Conservation (phyloP, 1,140 invertebrate species). For the Idris sp. region DNA sequence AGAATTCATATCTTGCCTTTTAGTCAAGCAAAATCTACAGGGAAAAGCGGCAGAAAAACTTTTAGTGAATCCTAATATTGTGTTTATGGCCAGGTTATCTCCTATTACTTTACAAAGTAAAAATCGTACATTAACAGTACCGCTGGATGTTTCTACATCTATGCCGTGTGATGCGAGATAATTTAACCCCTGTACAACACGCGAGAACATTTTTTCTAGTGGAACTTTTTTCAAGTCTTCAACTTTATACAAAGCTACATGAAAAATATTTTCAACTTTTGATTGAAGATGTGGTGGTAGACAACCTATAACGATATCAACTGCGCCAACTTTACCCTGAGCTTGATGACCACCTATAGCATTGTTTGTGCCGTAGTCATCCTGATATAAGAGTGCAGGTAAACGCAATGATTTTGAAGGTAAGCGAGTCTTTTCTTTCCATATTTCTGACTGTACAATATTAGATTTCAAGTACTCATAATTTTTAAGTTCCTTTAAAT, state of each 20-base stretch:
- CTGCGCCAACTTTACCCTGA: constrained; percentile 16
- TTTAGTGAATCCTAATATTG: constrained; percentile 16
- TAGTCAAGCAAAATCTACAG: too few relatives aligned
- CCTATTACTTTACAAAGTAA: constrained; percentile 9
- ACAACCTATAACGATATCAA: constrained; percentile 14
- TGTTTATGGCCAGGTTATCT: constrained; percentile 18
- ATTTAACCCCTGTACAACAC: constrained; percentile 7
- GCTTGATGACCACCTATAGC: constrained; percentile 14
- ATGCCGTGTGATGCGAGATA: constrained; percentile 1
- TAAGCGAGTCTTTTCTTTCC: too few relatives aligned
- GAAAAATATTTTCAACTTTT: too few relatives aligned
- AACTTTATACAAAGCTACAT: constrained; percentile 10
- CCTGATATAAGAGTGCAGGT: too few relatives aligned
- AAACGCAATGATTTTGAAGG: too few relatives aligned
- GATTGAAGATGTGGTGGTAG: too few relatives aligned
- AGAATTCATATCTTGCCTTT: neutral
- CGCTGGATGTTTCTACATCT: neutral
- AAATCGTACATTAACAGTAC: constrained; percentile 1
- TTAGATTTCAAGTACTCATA: too few relatives aligned
- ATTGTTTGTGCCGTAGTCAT: constrained; percentile 16
- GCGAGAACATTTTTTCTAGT: neutral
- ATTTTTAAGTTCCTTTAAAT: too few relatives aligned
- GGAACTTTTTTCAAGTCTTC: constrained; percentile 2
- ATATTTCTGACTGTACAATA: too few relatives aligned
- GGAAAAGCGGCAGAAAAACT: constrained; percentile 24